phyloP scores from a whole-genome alignment of 2,888 invertebrate genomes.

The Thera britannica region DNA sequence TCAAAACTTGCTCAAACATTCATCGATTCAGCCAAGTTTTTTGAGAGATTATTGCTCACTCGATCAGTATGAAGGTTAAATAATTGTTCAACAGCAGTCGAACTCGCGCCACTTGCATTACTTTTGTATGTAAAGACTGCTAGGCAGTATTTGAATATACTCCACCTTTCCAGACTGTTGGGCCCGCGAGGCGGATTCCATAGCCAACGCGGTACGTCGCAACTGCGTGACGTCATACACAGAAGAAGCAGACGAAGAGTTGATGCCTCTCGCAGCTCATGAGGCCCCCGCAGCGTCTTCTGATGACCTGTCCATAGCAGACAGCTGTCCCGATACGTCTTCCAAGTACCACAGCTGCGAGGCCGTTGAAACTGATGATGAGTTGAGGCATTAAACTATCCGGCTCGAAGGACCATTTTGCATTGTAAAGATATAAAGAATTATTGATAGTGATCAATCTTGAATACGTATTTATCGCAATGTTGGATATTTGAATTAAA shows the following conservation, averaged over 20 bases:
- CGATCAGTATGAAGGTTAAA: too few relatives aligned
- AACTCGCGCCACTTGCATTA: background rate
- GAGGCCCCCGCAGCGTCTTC: constrained; percentile 82
- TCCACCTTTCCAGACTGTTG: constrained; percentile 59
- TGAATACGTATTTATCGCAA: too few relatives aligned
- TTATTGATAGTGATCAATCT: background rate
- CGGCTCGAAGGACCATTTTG: constrained; percentile 14
- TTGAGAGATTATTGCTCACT: too few relatives aligned
- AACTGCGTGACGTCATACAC: constrained; percentile 59
- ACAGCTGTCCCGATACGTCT: constrained; percentile 90
- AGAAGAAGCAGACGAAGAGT: constrained; percentile 80
- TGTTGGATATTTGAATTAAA: background rate
- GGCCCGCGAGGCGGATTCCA: constrained; percentile 61
- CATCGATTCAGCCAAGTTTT: too few relatives aligned
- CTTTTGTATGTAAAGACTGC: background rate
- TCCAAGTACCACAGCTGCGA: constrained; percentile 92
- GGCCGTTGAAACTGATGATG: constrained; percentile 87
- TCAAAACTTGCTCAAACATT: too few relatives aligned
- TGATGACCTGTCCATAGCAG: constrained; percentile 88
- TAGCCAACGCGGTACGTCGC: constrained; percentile 53
- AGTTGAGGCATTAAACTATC: constrained; percentile 63
- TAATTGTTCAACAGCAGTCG: too few relatives aligned
- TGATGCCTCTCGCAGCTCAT: constrained; percentile 88
- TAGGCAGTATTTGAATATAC: background rate
- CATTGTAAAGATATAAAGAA: background rate